A percentile compares a stretch with the other conserved stretches of the same genome.
Evolutionary conservation across 2,113 vertebrate genomes (phyloP).

Genomic region (Pterocles gutturalis): DNA sequence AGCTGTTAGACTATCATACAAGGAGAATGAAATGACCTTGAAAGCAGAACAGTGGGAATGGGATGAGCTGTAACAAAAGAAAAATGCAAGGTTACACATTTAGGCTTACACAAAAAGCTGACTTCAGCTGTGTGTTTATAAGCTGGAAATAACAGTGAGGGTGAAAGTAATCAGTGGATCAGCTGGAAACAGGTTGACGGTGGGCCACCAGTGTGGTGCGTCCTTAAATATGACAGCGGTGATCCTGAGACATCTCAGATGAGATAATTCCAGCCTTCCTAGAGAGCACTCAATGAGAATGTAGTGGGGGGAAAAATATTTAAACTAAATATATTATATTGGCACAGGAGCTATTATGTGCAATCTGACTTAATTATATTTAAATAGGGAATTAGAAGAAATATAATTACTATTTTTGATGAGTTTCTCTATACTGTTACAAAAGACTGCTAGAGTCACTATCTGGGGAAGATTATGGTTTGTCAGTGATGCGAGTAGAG

Average conservation of each 20-base stretch:
- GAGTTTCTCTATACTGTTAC: background rate
- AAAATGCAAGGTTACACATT: background rate
- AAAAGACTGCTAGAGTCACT: background rate
- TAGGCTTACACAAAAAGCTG: background rate
- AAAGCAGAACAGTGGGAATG: background rate
- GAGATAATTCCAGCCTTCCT: background rate
- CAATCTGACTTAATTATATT: background rate
- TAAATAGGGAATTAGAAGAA: background rate
- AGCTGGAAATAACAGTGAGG: background rate
- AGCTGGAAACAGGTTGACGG: background rate
- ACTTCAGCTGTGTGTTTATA: background rate
- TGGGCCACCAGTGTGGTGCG: background rate
- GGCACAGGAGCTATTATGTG: background rate
- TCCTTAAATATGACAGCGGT: background rate
- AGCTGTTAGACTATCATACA: background rate
- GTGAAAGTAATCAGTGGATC: constrained; percentile 15
- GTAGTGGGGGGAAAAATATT: background rate
- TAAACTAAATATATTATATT: background rate
- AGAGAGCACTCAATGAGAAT: background rate
- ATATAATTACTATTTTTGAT: background rate
- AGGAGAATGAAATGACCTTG: background rate
- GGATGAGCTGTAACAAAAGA: background rate
- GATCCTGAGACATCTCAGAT: background rate
- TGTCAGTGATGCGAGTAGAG: background rate
- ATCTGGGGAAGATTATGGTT: background rate